Conservation (phyloP, 2,888 invertebrate species). For the Noctua fimbriata region DNA sequence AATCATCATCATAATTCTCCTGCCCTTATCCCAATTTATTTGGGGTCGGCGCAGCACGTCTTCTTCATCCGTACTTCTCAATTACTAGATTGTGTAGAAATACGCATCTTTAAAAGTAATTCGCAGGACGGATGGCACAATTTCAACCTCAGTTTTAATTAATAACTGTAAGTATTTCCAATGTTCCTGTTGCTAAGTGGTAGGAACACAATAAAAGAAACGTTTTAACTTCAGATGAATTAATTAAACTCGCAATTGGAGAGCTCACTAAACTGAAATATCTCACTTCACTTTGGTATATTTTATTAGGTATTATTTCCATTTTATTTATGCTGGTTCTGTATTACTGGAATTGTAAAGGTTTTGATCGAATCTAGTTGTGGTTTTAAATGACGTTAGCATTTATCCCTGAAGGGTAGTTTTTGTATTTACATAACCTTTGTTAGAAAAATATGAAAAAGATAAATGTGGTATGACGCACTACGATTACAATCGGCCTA, state of each 20-base stretch:
- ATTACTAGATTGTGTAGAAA: no score
- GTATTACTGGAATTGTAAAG: background rate
- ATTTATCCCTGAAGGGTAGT: background rate
- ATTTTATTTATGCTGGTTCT: constrained; percentile 21
- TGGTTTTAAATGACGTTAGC: background rate
- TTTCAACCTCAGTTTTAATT: constrained; percentile 74
- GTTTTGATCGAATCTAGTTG: background rate
- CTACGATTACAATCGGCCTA: background rate
- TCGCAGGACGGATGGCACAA: constrained; percentile 1
- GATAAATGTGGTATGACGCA: background rate
- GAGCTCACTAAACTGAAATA: constrained; percentile 73
- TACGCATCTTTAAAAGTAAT: constrained; percentile 5
- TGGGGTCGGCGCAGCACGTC: no score
- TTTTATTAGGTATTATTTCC: constrained; percentile 33
- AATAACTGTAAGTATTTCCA: constrained; percentile 74
- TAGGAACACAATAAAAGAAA: constrained; percentile 73
- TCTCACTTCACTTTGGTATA: constrained; percentile 42
- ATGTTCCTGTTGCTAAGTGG: constrained; percentile 70
- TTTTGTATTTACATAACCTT: background rate
- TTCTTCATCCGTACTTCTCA: no score
- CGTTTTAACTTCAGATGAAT: constrained; percentile 72
- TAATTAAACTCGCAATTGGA: constrained; percentile 74
- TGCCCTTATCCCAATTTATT: no score
- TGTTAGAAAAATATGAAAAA: background rate
- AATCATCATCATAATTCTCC: background rate